phyloP scores from a whole-genome alignment of 2,797 vertebrate species.

The Erethizon dorsatum region DNA sequence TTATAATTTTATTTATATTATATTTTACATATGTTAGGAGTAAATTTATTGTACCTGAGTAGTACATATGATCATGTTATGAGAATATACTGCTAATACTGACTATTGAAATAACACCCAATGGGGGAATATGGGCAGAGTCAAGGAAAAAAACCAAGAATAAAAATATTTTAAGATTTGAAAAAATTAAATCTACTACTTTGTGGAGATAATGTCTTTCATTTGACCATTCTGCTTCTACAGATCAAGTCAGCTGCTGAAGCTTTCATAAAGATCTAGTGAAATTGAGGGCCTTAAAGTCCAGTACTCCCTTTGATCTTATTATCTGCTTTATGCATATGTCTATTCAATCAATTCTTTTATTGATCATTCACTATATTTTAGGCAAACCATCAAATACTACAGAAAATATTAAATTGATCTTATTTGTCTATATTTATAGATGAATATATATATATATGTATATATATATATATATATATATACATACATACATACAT shows the following conservation, averaged over 20 bases:
- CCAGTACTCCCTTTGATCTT: background rate
- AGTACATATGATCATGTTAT: background rate
- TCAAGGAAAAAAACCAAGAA: background rate
- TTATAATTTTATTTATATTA: conserved; percentile 27
- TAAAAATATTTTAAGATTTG: background rate
- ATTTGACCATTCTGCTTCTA: background rate
- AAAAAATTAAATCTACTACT: background rate
- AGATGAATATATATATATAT: background rate
- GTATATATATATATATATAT: background rate
- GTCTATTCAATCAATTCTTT: background rate
- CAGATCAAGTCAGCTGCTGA: background rate
- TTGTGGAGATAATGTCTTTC: background rate
- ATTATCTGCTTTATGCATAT: background rate
- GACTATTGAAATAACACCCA: background rate
- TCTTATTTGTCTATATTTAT: background rate
- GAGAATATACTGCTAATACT: background rate
- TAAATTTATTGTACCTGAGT: background rate
- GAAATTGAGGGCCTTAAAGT: background rate
- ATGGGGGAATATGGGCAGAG: background rate
- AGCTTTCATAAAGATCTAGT: background rate
- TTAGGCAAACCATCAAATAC: background rate
- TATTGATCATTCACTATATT: background rate
- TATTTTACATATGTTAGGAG: background rate
- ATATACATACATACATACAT: too few relatives aligned
- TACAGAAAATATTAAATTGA: background rate